Evolutionary conservation across 2,888 invertebrate genomes (phyloP).

Genomic region (Rhingia rostrata): DNA sequence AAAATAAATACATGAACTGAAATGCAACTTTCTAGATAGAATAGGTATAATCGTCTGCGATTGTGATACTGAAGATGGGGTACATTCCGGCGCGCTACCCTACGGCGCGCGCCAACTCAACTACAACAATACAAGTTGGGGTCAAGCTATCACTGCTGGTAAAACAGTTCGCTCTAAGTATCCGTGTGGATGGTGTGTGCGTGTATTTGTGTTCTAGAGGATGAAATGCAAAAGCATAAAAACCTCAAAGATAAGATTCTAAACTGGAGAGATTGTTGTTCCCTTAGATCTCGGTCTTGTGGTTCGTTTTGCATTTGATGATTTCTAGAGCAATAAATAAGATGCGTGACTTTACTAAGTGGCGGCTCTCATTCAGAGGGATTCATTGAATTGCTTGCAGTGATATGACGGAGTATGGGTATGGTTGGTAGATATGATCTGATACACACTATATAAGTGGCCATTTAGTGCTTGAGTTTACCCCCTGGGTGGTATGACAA

Average conservation of each 20-base stretch:
- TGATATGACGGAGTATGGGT: slow-evolving; percentile 11
- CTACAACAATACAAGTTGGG: slow-evolving; percentile 44
- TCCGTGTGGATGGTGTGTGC: neutral
- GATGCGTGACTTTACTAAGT: slow-evolving; percentile 53
- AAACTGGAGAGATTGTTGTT: slow-evolving; percentile 26
- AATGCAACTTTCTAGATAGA: slow-evolving; percentile 66
- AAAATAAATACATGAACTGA: slow-evolving; percentile 49
- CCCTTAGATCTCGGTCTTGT: slow-evolving; percentile 2
- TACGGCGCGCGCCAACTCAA: slow-evolving; percentile 18
- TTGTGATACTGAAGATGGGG: slow-evolving; percentile 49
- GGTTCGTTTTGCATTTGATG: slow-evolving; percentile 50
- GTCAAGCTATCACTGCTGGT: slow-evolving; percentile 43
- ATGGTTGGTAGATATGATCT: slow-evolving; percentile 21
- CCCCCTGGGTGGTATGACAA: slow-evolving; percentile 7
- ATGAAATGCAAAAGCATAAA: slow-evolving; percentile 17
- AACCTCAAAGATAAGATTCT: slow-evolving; percentile 55
- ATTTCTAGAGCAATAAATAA: slow-evolving; percentile 69
- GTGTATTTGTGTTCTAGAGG: neutral
- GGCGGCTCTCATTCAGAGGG: slow-evolving; percentile 30
- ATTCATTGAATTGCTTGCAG: slow-evolving; percentile 34
- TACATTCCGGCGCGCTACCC: slow-evolving; percentile 35
- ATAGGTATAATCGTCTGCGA: slow-evolving; percentile 47
- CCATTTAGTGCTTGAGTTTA: slow-evolving; percentile 16
- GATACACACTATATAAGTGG: neutral
- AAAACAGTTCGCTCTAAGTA: slow-evolving; percentile 6